Evolutionary conservation across 2,113 vertebrate genomes (phyloP).

Genomic region (Ciconia maguari): DNA sequence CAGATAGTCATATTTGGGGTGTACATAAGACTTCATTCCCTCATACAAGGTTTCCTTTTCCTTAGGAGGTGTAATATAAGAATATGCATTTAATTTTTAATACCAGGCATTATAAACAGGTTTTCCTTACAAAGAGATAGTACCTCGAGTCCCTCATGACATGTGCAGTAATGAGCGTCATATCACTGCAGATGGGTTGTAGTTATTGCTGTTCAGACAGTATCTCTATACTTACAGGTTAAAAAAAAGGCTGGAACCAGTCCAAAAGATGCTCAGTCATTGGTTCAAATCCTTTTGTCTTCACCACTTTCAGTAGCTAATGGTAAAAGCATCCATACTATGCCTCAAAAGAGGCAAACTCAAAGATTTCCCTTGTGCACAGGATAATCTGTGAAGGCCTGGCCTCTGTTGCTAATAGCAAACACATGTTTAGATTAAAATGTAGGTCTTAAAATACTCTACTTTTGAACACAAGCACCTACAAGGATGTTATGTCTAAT

Average conservation of each 20-base stretch:
- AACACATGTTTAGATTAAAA: not conserved
- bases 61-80: not conserved
- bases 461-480: not conserved
- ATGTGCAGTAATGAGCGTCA: not conserved
- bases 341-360: not conserved
- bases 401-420: not conserved
- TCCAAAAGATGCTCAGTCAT: not conserved
- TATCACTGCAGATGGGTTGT: not conserved
- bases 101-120: not conserved
- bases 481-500: constrained; percentile 1
- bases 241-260: not conserved
- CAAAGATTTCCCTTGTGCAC: not conserved
- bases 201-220: not conserved
- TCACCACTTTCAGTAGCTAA: not conserved
- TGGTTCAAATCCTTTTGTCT: not conserved
- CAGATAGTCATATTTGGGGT: not conserved
- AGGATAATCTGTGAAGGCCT: not conserved
- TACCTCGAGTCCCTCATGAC: not conserved
- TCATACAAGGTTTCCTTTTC: not conserved
- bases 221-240: not conserved
- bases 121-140: not conserved
- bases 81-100: not conserved
- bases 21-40: not conserved
- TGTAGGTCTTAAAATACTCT: not conserved
- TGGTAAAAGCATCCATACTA: not conserved